These are phyloP conservation scores for Callyntrura sp. DNA, from an alignment of 2,888 invertebrate species.

Conservation along the genomic window DNA sequence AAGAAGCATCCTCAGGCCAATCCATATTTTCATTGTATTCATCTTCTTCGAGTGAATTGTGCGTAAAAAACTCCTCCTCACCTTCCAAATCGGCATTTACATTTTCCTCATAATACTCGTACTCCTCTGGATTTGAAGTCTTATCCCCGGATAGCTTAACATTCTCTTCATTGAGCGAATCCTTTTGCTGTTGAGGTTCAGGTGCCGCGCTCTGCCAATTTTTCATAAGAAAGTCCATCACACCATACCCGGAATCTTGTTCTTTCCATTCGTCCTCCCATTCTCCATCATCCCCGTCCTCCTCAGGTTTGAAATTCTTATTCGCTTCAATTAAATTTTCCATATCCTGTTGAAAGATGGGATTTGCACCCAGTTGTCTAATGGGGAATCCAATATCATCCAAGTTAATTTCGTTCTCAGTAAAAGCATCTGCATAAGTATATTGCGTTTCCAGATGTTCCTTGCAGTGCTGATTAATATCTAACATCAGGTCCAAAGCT, in stretches of 20 bases:
- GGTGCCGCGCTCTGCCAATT: no score
- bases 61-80: no score
- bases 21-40: not conserved
- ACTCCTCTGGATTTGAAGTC: no score
- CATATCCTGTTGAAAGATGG: conserved; percentile 13
- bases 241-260: not conserved
- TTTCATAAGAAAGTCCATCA: no score
- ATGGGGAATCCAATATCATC: conserved; percentile 78
- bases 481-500: conserved; percentile 15
- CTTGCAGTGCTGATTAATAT: conserved; percentile 66
- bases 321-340: conserved; percentile 41
- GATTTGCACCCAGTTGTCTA: conserved; percentile 35
- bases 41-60: not conserved
- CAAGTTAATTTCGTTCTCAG: conserved; percentile 75
- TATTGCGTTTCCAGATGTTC: conserved; percentile 73
- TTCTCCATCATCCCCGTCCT: not conserved
- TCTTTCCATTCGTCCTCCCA: conserved; percentile 9
- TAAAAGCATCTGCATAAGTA: conserved; percentile 68
- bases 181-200: no score
- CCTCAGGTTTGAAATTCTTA: not conserved
- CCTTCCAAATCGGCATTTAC: no score
- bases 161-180: no score
- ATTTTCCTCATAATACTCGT: no score
- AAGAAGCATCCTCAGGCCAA: not conserved
- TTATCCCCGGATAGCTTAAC: no score